Conservation (phyloP, 2,113 vertebrate genomes). For the Bostrychus sinensis region DNA sequence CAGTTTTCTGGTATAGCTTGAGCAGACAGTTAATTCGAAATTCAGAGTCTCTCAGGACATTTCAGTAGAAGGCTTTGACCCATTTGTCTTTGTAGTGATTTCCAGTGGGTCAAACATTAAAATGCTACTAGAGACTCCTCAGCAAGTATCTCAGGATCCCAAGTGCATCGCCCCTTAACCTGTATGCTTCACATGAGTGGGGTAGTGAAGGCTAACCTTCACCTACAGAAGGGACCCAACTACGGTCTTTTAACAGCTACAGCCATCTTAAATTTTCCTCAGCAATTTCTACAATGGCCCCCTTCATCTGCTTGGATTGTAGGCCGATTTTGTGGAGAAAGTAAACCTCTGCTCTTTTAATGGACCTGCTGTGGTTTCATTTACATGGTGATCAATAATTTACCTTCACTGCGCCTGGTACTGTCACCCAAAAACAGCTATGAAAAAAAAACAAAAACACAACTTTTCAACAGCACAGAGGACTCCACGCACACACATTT, state of each 20-base stretch:
- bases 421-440: slow-evolving; percentile 37
- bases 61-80: not conserved
- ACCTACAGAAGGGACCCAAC: not conserved
- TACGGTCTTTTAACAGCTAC: not conserved
- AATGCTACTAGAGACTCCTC: not conserved
- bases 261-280: not conserved
- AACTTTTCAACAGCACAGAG: slow-evolving; percentile 29
- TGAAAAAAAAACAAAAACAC: slow-evolving; percentile 46
- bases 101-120: not conserved
- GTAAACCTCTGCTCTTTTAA: too few relatives aligned
- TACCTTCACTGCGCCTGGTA: slow-evolving; percentile 45
- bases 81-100: not conserved
- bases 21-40: not conserved
- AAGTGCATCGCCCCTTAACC: too few relatives aligned
- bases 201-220: not conserved
- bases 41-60: not conserved
- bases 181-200: too few relatives aligned
- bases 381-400: too few relatives aligned
- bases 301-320: too few relatives aligned
- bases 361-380: slow-evolving; percentile 22
- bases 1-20: not conserved
- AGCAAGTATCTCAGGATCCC: too few relatives aligned
- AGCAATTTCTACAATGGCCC: not conserved
- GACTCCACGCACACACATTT: slow-evolving; percentile 21
- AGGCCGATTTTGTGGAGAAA: too few relatives aligned